phyloP scores from a whole-genome alignment of 2,888 invertebrate genomes.

The Archips crataeganus region DNA sequence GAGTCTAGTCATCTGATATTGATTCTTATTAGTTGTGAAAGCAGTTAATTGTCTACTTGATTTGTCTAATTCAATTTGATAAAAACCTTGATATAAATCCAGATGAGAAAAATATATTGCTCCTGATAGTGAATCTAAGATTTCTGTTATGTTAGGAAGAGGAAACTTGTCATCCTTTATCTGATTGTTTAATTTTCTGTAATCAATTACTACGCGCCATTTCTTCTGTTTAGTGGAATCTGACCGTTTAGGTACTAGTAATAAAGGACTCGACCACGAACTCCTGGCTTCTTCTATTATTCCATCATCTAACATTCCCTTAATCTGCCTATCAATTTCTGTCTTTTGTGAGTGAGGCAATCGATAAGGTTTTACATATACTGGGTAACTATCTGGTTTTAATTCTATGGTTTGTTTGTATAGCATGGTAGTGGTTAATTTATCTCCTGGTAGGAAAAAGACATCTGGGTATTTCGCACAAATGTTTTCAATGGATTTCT shows the following conservation, averaged over 20 bases:
- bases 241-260: too few relatives aligned
- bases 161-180: too few relatives aligned
- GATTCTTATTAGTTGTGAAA: background rate
- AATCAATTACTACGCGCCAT: too few relatives aligned
- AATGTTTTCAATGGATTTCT: slow-evolving; percentile 21
- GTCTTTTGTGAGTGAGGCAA: background rate
- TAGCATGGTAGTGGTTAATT: background rate
- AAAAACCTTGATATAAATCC: too few relatives aligned
- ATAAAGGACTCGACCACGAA: too few relatives aligned
- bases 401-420: background rate
- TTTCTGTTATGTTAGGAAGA: too few relatives aligned
- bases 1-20: background rate
- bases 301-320: too few relatives aligned
- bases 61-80: slow-evolving; percentile 3
- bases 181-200: too few relatives aligned
- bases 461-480: slow-evolving; percentile 36
- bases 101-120: too few relatives aligned
- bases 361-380: slow-evolving; percentile 10
- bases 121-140: too few relatives aligned
- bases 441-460: slow-evolving; percentile 36
- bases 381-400: background rate
- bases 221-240: too few relatives aligned
- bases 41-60: background rate
- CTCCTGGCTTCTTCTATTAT: too few relatives aligned
- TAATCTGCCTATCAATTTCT: background rate